A percentile compares a stretch with the other conserved stretches of the same genome.
Evolutionary conservation across 2,888 invertebrate species (phyloP).

Genomic region (Pycnomerus fuliginosus): DNA sequence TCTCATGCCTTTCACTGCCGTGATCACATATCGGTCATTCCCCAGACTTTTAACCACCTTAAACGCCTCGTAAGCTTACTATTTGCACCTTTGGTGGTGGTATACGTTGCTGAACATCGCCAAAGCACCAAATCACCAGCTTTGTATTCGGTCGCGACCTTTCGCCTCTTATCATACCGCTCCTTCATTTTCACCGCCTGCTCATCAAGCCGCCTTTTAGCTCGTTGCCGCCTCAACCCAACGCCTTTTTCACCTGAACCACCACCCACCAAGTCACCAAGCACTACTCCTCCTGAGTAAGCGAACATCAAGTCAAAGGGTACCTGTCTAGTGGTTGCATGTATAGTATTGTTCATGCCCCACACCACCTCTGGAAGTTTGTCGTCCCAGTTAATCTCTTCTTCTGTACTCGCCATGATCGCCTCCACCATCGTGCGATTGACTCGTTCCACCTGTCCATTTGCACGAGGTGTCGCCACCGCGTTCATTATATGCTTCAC

Average conservation of each 20-base stretch:
- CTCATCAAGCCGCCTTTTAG: too few species aligned
- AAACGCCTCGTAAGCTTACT: conserved; percentile 13
- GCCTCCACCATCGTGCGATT: conserved; percentile 37
- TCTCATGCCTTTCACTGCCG: not conserved
- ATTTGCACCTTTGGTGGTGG: conserved; percentile 24
- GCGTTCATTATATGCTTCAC: conserved; percentile 22
- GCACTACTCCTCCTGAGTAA: too few species aligned
- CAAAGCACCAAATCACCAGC: conserved; percentile 27
- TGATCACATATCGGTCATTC: not conserved
- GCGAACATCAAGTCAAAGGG: conserved; percentile 34
- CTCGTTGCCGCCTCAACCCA: too few species aligned
- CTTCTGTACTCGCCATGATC: conserved; percentile 28
- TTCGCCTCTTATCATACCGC: conserved; percentile 16
- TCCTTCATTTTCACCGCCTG: too few species aligned
- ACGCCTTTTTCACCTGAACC: too few species aligned
- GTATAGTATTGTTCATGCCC: conserved; percentile 33
- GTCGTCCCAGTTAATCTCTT: conserved; percentile 31
- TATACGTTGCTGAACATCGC: conserved; percentile 18
- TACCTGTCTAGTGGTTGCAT: conserved; percentile 30
- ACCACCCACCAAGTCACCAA: too few species aligned
- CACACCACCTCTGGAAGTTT: conserved; percentile 31
- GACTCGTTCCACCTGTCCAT: conserved; percentile 36
- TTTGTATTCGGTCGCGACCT: conserved; percentile 25
- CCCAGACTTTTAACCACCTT: not conserved
- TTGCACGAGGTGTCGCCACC: conserved; percentile 24